These are phyloP conservation scores for Nasonovia ribisnigri DNA, from an alignment of 2,888 invertebrate genomes.

Conservation along the genomic window DNA sequence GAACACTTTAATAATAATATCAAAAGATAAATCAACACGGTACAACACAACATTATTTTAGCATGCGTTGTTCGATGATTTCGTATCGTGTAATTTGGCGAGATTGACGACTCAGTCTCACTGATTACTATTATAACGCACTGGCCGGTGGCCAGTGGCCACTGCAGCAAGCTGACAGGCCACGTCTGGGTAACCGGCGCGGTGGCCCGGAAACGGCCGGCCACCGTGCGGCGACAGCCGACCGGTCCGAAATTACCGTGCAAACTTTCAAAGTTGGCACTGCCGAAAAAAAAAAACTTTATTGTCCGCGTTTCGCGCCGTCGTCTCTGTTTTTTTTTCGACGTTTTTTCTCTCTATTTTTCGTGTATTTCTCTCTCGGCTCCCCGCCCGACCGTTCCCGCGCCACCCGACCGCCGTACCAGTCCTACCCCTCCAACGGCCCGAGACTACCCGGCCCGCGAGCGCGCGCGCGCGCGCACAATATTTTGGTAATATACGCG, in stretches of 20 bases:
- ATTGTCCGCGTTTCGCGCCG: slow-evolving; percentile 38
- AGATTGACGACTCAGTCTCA: not conserved
- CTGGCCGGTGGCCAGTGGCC: no score
- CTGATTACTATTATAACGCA: no score
- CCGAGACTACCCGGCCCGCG: slow-evolving; percentile 29
- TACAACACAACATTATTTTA: not conserved
- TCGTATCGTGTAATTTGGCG: not conserved
- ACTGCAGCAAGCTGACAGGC: no score
- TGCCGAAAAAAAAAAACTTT: slow-evolving; percentile 65
- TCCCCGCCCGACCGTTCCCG: not conserved
- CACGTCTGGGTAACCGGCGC: not conserved
- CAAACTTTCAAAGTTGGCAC: slow-evolving; percentile 65
- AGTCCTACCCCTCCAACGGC: slow-evolving; percentile 10
- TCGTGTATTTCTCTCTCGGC: slow-evolving; percentile 33
- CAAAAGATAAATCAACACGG: not conserved
- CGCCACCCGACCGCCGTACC: not conserved
- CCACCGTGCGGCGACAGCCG: not conserved
- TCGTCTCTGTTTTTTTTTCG: slow-evolving; percentile 2
- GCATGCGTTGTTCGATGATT: not conserved
- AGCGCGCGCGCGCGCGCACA: slow-evolving; percentile 27
- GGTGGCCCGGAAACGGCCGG: not conserved
- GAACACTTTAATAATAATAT: not conserved
- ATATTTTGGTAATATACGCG: slow-evolving; percentile 58
- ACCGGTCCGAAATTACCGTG: slow-evolving; percentile 61
- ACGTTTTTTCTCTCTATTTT: slow-evolving; percentile 2